These are phyloP conservation scores for Dendrolimus houi DNA, from an alignment of 2,888 invertebrate species.

Conservation along the genomic window DNA sequence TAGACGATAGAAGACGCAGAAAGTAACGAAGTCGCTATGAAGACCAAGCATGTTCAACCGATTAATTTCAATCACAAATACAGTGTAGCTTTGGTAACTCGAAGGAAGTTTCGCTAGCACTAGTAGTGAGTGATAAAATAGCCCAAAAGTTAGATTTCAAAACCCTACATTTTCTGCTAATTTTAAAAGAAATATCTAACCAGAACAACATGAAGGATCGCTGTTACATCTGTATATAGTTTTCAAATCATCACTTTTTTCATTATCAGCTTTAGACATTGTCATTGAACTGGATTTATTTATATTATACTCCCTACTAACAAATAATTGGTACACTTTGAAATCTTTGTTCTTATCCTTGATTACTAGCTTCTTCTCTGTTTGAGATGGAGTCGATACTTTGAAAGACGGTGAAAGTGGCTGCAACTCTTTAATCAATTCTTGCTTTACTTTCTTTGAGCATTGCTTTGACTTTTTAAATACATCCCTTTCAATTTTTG, in stretches of 20 bases:
- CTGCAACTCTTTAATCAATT: constrained; percentile 28
- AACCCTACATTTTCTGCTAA: no score
- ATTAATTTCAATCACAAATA: no score
- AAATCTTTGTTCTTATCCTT: constrained; percentile 23
- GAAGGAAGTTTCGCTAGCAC: no score
- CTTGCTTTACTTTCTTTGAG: constrained; percentile 15
- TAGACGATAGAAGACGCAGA: no score
- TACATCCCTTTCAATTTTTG: constrained; percentile 11
- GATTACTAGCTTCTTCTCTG: constrained; percentile 20
- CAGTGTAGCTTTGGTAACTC: no score
- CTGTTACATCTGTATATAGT: constrained; percentile 52
- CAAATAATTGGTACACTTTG: constrained; percentile 33
- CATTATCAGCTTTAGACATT: constrained; percentile 16
- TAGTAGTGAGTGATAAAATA: no score
- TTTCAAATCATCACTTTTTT: constrained; percentile 41
- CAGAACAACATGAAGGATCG: constrained; percentile 39
- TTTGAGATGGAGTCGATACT: constrained; percentile 37
- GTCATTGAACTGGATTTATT: constrained; percentile 29
- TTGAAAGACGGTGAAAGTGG: constrained; percentile 22
- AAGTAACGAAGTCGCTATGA: no score
- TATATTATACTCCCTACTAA: constrained; percentile 21
- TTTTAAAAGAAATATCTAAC: constrained; percentile 22
- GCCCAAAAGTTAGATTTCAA: no score
- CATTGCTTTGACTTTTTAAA: constrained; percentile 11
- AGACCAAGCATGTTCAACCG: no score